Conservation (phyloP, 2,888 invertebrate genomes). For the Chrysotoxum bicinctum region DNA sequence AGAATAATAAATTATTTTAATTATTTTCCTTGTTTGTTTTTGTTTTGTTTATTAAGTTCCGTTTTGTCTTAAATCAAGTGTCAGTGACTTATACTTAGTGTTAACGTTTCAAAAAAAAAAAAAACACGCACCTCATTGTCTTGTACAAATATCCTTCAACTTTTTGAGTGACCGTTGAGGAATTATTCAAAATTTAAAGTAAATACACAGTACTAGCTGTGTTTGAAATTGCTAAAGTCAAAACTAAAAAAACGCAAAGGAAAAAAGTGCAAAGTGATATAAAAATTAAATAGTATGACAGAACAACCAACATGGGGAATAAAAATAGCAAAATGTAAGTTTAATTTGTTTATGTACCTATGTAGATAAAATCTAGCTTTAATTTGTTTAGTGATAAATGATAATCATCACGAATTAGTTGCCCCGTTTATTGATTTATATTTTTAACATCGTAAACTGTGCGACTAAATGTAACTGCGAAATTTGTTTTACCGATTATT, state of each 20-base stretch:
- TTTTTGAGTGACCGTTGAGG: not conserved
- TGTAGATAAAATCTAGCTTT: not conserved
- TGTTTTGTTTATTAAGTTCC: not conserved
- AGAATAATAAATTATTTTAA: not conserved
- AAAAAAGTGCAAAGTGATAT: slow-evolving; percentile 3
- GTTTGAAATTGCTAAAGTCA: not conserved
- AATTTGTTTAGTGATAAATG: not conserved
- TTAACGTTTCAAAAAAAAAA: not conserved
- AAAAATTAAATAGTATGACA: slow-evolving; percentile 76
- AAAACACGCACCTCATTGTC: slow-evolving; percentile 1
- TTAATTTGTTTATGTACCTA: slow-evolving; percentile 31
- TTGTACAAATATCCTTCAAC: slow-evolving; percentile 26
- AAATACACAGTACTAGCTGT: not conserved
- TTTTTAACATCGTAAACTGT: not conserved
- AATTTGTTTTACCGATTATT: not conserved
- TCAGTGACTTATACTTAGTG: slow-evolving; percentile 1
- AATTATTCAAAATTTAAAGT: slow-evolving; percentile 5
- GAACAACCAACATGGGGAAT: slow-evolving; percentile 80
- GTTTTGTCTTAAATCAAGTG: not conserved
- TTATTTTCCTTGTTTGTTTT: not conserved
- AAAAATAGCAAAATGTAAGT: slow-evolving; percentile 80
- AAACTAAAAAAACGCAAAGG: not conserved
- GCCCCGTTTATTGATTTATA: not conserved
- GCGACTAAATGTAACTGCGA: not conserved
- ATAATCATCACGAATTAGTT: not conserved